Percentiles rank a stretch among this genome's conserved stretches.
Conservation (phyloP, 2,113 vertebrate genomes). For the Anser cygnoides region DNA sequence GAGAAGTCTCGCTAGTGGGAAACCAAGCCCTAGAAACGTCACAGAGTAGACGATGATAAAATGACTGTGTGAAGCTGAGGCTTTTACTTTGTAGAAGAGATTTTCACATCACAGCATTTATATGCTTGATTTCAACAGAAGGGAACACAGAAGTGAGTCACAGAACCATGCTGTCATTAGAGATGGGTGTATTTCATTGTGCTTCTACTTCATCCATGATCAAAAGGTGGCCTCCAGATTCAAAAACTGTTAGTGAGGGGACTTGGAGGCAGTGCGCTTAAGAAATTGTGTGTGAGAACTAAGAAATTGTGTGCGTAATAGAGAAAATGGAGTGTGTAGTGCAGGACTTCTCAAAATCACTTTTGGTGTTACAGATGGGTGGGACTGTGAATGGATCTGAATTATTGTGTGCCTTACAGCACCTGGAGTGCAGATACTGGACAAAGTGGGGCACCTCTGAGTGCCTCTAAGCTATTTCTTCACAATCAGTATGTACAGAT, state of each 20-base stretch:
- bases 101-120: neutral
- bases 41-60: neutral
- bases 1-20: neutral
- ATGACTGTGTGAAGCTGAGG: neutral
- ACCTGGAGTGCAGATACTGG: neutral
- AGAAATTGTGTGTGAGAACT: neutral
- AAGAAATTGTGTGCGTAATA: neutral
- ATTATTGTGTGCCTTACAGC: neutral
- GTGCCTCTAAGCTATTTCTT: neutral
- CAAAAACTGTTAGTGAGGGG: neutral
- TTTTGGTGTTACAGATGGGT: too few relatives aligned
- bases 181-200: neutral
- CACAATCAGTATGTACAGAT: neutral
- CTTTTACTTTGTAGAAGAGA: neutral
- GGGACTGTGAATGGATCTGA: neutral
- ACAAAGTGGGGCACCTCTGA: neutral
- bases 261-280: neutral
- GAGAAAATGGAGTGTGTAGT: accelerated
- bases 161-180: too few relatives aligned
- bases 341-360: neutral
- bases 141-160: neutral
- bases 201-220: neutral
- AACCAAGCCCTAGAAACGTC: neutral
- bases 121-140: neutral
- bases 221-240: neutral